Conservation (phyloP, 2,797 vertebrate genomes). For the Anolis apletophallus region DNA sequence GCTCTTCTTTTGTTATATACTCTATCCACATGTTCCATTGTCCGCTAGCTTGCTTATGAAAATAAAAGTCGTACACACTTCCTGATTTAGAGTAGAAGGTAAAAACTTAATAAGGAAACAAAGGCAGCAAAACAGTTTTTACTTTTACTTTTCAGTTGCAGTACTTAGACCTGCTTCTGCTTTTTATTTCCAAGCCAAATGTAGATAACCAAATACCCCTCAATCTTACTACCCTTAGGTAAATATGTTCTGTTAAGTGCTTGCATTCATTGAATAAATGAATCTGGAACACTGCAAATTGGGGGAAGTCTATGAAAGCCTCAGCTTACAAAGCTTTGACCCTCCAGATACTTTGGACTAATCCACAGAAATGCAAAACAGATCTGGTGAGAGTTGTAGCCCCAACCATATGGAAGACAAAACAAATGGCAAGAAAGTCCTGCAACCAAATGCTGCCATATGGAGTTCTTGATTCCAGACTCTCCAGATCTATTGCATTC, state of each 20-base stretch:
- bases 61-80: slow-evolving; percentile 92
- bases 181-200: not conserved
- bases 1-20: slow-evolving; percentile 85
- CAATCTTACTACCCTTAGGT: not conserved
- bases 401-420: not conserved
- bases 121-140: slow-evolving; percentile 19
- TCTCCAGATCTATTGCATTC: not conserved
- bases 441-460: too few relatives aligned
- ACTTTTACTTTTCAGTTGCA: not conserved
- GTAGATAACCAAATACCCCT: not conserved
- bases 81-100: slow-evolving; percentile 76
- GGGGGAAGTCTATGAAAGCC: not conserved
- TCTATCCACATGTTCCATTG: slow-evolving; percentile 90
- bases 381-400: not conserved
- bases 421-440: too few relatives aligned
- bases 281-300: not conserved
- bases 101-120: slow-evolving; percentile 36
- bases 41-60: slow-evolving; percentile 84
- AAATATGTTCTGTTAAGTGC: not conserved
- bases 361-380: not conserved
- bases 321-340: not conserved
- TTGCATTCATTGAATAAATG: not conserved
- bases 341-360: not conserved
- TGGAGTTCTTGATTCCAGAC: not conserved
- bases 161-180: not conserved